These are phyloP conservation scores for Ladona fulva DNA, from an alignment of 1,140 invertebrate species.

Conservation along the genomic window DNA sequence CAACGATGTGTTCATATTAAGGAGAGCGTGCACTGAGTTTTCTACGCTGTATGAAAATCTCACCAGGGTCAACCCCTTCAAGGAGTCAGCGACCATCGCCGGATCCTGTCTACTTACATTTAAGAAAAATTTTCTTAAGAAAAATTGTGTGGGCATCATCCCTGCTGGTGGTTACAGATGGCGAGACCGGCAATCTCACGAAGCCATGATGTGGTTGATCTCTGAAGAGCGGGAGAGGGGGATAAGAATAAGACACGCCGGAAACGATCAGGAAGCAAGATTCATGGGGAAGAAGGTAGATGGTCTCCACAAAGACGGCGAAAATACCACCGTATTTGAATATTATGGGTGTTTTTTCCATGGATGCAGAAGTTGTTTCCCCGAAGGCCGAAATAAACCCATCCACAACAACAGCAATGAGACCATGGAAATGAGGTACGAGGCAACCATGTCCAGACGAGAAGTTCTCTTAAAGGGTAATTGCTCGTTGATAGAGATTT, in stretches of 20 bases:
- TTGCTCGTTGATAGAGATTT: background rate
- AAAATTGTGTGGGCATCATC: background rate
- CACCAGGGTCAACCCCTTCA: background rate
- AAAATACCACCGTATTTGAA: constrained; percentile 15
- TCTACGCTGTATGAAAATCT: background rate
- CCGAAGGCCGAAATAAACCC: constrained; percentile 7
- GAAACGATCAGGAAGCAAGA: no score
- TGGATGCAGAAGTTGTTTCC: constrained; percentile 18
- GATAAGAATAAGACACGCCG: no score
- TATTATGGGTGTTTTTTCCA: constrained; percentile 26
- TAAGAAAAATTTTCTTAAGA: background rate
- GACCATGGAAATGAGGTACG: constrained; percentile 12
- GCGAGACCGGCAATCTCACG: background rate
- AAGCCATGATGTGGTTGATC: constrained; percentile 11
- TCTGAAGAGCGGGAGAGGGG: no score
- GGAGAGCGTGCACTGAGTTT: background rate
- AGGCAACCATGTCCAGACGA: background rate
- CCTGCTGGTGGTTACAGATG: background rate
- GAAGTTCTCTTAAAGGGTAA: background rate
- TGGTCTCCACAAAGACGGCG: no score
- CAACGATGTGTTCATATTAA: background rate
- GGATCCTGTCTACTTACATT: background rate
- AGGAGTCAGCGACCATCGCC: background rate
- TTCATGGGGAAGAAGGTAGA: no score
- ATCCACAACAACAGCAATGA: background rate